These are phyloP conservation scores for Drosophila equinoxialis DNA, from an alignment of 1,140 invertebrate genomes.

Conservation along the genomic window DNA sequence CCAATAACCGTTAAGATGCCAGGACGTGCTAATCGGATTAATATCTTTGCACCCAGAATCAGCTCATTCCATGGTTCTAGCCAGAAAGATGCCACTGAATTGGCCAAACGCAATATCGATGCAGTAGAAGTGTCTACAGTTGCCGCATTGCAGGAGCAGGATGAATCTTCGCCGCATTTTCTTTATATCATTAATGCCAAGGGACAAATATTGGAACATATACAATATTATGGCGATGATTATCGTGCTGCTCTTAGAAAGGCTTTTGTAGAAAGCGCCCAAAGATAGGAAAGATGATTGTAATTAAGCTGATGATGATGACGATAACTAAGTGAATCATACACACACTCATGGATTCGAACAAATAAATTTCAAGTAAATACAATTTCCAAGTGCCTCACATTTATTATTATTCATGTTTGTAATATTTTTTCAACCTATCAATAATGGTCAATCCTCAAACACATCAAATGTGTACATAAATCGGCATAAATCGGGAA, in stretches of 20 bases:
- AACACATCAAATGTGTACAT: neutral
- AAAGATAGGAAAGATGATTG: too few relatives aligned
- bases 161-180: conserved; percentile 30
- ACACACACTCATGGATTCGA: neutral
- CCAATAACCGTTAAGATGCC: neutral
- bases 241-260: conserved; percentile 49
- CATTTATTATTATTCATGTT: neutral
- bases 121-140: neutral
- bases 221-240: conserved; percentile 53
- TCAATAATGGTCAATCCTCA: neutral
- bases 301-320: too few relatives aligned
- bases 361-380: conserved; percentile 17
- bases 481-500: neutral
- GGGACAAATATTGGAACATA: conserved; percentile 49
- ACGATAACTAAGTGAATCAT: neutral
- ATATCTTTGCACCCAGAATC: conserved; percentile 38
- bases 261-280: conserved; percentile 14
- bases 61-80: conserved; percentile 32
- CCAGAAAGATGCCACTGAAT: neutral
- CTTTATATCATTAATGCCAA: conserved; percentile 46
- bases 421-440: neutral
- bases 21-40: conserved; percentile 18
- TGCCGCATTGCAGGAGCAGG: conserved; percentile 13
- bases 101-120: neutral
- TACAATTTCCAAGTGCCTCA: neutral